Conservation (phyloP, 2,113 vertebrate species). For the Orthonyx spaldingii region DNA sequence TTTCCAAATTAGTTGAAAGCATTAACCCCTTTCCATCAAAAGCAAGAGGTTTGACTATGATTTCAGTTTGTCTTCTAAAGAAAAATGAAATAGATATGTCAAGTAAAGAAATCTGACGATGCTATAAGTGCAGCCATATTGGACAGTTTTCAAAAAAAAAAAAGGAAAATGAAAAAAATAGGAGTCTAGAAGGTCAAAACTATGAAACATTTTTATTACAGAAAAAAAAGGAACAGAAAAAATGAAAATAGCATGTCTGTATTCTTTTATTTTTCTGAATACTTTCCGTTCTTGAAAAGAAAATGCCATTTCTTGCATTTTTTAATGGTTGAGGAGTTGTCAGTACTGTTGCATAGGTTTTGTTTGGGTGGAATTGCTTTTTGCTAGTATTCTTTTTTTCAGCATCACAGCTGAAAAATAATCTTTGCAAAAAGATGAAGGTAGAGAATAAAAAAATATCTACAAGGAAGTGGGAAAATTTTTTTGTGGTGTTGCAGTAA, state of each 20-base stretch:
- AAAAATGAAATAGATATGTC: background rate
- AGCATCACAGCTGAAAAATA: background rate
- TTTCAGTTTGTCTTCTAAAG: background rate
- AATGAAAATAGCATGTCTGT: background rate
- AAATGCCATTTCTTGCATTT: background rate
- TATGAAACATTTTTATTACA: background rate
- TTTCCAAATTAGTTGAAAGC: background rate
- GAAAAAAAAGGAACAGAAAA: background rate
- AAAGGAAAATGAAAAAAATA: background rate
- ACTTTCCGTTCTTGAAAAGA: background rate
- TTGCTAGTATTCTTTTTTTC: background rate
- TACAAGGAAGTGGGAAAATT: background rate
- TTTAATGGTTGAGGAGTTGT: background rate
- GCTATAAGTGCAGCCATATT: background rate
- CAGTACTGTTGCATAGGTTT: background rate
- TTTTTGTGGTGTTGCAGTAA: background rate
- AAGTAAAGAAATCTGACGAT: background rate
- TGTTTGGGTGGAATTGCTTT: background rate
- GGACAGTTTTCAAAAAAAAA: background rate
- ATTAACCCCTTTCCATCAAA: background rate
- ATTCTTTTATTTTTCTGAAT: background rate
- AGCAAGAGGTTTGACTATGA: background rate
- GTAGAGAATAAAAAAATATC: background rate
- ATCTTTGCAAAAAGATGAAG: background rate
- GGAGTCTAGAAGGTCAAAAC: background rate